Evolutionary conservation across 2,797 vertebrate species (phyloP).

Genomic region (Sebastes kiyomatsui): DNA sequence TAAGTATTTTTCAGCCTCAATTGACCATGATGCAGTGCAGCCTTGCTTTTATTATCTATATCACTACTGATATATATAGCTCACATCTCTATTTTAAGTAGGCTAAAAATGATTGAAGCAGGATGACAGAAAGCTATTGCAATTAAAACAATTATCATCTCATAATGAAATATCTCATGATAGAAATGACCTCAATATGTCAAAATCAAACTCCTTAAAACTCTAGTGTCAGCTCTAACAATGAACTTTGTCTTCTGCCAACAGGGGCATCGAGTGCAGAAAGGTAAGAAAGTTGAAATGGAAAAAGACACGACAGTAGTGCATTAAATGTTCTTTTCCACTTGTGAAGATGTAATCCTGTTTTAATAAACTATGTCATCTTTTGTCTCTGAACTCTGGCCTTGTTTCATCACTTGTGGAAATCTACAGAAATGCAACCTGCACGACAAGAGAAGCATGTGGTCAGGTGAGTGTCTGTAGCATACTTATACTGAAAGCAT

Average conservation of each 20-base stretch:
- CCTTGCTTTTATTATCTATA: background rate
- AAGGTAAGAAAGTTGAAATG: constrained; percentile 30
- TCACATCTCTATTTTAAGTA: background rate
- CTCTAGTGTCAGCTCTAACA: background rate
- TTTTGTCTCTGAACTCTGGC: background rate
- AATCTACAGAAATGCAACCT: constrained; percentile 46
- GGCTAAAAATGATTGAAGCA: background rate
- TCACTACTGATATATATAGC: background rate
- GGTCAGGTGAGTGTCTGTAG: constrained; percentile 41
- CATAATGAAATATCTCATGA: background rate
- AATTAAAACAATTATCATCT: background rate
- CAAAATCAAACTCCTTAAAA: background rate
- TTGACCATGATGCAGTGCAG: background rate
- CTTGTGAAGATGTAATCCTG: background rate
- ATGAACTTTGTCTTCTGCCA: background rate
- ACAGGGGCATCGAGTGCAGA: constrained; percentile 37
- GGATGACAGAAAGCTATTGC: background rate
- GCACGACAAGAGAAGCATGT: constrained; percentile 23
- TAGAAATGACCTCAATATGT: background rate
- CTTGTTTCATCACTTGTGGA: background rate
- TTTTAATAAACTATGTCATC: background rate
- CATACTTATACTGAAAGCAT: background rate
- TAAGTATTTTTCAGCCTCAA: background rate
- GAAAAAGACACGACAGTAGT: background rate
- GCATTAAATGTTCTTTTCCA: background rate